These are phyloP conservation scores for Pangasius mekongensis DNA, from an alignment of 2,797 vertebrate genomes.

Conservation along the genomic window DNA sequence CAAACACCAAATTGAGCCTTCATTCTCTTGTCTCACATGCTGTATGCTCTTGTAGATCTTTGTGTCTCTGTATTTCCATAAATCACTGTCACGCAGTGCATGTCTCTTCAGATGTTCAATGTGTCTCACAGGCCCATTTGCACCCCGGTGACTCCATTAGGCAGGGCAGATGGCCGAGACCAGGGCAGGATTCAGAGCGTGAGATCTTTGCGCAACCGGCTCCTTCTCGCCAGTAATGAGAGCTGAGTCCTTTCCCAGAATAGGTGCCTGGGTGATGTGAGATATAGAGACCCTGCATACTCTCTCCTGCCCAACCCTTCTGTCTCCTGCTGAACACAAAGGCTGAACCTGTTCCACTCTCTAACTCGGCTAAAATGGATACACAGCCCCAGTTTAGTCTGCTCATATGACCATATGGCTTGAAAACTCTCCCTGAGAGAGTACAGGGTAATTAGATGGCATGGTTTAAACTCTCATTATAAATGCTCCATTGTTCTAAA, in stretches of 20 bases:
- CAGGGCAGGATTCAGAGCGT: slow-evolving; percentile 79
- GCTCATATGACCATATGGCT: slow-evolving; percentile 28
- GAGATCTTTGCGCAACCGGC: slow-evolving; percentile 64
- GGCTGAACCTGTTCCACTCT: slow-evolving; percentile 30
- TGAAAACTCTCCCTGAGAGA: slow-evolving; percentile 25
- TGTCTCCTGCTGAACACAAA: slow-evolving; percentile 19
- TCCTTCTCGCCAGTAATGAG: slow-evolving; percentile 77
- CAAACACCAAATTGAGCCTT: slow-evolving; percentile 19
- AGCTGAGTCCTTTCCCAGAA: slow-evolving; percentile 73
- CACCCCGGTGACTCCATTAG: slow-evolving; percentile 64
- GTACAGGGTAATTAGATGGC: slow-evolving; percentile 46
- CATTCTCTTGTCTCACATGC: slow-evolving; percentile 29
- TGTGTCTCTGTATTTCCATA: slow-evolving; percentile 41
- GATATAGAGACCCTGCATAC: slow-evolving; percentile 69
- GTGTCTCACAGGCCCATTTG: slow-evolving; percentile 60
- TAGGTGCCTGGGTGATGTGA: slow-evolving; percentile 69
- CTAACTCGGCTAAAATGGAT: slow-evolving; percentile 30
- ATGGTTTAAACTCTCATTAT: slow-evolving; percentile 39
- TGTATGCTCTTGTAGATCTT: slow-evolving; percentile 31
- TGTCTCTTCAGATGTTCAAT: slow-evolving; percentile 52
- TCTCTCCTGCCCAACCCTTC: slow-evolving; percentile 24
- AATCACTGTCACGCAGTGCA: slow-evolving; percentile 52
- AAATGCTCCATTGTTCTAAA: slow-evolving; percentile 43
- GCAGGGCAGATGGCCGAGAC: slow-evolving; percentile 58
- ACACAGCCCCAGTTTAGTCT: slow-evolving; percentile 42